Percentiles rank a stretch among this genome's conserved stretches.
These are phyloP conservation scores for Stomorhina lunata DNA, from an alignment of 2,888 invertebrate species.

Conservation along the genomic window DNA sequence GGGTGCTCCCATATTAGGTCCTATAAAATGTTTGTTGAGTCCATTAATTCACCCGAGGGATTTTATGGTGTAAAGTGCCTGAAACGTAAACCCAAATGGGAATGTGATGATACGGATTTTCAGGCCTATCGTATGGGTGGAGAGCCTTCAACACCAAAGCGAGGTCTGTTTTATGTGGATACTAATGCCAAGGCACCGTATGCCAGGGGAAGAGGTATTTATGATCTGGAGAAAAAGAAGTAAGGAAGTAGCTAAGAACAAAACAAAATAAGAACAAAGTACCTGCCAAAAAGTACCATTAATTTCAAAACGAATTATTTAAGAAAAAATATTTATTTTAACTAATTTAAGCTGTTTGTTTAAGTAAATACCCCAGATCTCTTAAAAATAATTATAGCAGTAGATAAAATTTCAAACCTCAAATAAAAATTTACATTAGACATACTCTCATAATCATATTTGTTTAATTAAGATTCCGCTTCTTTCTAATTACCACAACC, in stretches of 20 bases:
- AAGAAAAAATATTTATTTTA: no score
- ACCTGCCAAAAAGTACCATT: no score
- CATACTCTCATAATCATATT: not conserved
- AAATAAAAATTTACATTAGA: not conserved
- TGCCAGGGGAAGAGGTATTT: constrained; percentile 70
- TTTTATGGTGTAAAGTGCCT: constrained; percentile 75
- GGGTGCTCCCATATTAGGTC: constrained; percentile 77
- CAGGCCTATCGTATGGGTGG: constrained; percentile 73
- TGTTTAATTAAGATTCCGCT: no score
- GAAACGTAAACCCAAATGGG: constrained; percentile 68
- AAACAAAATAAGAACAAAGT: no score
- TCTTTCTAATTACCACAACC: not conserved
- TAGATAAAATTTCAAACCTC: not conserved
- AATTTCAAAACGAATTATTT: no score
- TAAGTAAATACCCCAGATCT: no score
- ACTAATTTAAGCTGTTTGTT: no score
- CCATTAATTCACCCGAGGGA: constrained; percentile 72
- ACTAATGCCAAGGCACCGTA: constrained; percentile 72
- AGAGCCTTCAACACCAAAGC: constrained; percentile 72
- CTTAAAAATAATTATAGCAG: no score
- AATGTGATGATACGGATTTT: constrained; percentile 69
- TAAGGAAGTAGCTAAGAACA: no score
- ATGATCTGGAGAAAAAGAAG: not conserved
- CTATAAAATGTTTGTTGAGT: constrained; percentile 77
- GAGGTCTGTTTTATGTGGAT: constrained; percentile 74